Percentiles rank a stretch among this genome's conserved stretches.
Evolutionary conservation across 2,797 vertebrate species (phyloP).

Genomic region (Microcaecilia unicolor): DNA sequence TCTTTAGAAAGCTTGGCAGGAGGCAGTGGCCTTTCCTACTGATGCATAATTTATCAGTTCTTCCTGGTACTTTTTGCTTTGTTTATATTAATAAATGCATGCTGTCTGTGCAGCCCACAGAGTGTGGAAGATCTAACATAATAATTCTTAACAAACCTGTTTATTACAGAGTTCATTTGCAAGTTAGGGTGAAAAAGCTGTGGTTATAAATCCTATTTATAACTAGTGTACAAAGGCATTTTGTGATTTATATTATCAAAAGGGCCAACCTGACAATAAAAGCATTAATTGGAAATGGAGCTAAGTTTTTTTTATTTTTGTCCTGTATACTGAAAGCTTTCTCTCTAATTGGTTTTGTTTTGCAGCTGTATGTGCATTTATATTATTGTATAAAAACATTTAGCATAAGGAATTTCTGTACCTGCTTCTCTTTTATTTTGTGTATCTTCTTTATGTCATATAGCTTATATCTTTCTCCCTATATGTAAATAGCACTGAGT

Average conservation of each 20-base stretch:
- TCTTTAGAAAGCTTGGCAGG: slow-evolving; percentile 13
- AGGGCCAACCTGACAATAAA: slow-evolving; percentile 20
- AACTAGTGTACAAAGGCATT: slow-evolving; percentile 9
- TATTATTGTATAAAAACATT: too few relatives aligned
- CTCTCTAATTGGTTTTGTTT: slow-evolving; percentile 1
- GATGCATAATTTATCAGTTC: slow-evolving; percentile 32
- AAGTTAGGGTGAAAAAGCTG: slow-evolving; percentile 15
- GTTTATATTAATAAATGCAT: slow-evolving; percentile 28
- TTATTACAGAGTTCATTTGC: slow-evolving; percentile 11
- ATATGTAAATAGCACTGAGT: too few relatives aligned
- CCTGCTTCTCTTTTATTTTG: too few relatives aligned
- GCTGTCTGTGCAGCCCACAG: slow-evolving; percentile 19
- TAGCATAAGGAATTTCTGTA: too few relatives aligned
- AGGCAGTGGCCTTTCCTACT: slow-evolving; percentile 12
- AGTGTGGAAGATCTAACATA: background rate
- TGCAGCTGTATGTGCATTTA: slow-evolving; percentile 12
- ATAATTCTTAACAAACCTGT: slow-evolving; percentile 9
- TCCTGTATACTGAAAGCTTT: slow-evolving; percentile 14
- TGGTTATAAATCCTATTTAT: slow-evolving; percentile 17
- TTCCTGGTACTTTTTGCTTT: slow-evolving; percentile 14
- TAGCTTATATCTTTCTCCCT: too few relatives aligned
- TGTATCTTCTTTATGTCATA: too few relatives aligned
- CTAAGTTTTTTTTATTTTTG: slow-evolving; percentile 26
- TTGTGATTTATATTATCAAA: slow-evolving; percentile 11
- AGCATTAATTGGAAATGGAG: slow-evolving; percentile 4